Percentiles rank a stretch among this genome's conserved stretches.
Conservation (phyloP, 2,113 vertebrate species). For the Apteryx mantelli region DNA sequence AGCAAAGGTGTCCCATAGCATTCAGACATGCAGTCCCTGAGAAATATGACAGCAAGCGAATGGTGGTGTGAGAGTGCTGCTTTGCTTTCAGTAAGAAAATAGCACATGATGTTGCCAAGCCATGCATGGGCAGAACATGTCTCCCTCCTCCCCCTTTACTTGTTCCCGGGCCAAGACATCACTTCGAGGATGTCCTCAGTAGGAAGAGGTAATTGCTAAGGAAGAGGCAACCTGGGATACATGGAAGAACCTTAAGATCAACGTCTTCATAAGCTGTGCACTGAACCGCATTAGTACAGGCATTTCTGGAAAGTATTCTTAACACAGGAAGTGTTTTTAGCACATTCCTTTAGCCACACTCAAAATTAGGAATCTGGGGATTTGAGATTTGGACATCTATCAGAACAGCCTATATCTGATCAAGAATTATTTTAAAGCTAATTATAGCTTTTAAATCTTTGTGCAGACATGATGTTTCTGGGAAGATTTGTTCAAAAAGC, state of each 20-base stretch:
- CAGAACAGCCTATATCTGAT: background rate
- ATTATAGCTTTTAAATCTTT: background rate
- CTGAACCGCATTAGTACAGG: background rate
- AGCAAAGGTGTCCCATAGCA: background rate
- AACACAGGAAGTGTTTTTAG: background rate
- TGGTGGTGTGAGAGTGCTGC: no score
- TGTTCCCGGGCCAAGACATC: background rate
- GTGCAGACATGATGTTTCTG: background rate
- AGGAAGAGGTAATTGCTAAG: background rate
- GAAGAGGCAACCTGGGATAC: background rate
- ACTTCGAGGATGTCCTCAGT: background rate
- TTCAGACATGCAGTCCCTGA: background rate
- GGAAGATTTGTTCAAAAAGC: background rate
- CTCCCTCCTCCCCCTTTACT: background rate
- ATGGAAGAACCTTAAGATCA: background rate
- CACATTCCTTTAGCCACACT: background rate
- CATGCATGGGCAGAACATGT: fast-evolving
- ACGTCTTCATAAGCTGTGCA: fast-evolving
- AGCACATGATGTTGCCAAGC: background rate
- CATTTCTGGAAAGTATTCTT: background rate
- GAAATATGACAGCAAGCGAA: background rate
- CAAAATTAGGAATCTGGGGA: background rate
- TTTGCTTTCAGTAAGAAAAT: no score
- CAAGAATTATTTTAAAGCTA: background rate
- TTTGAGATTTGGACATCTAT: background rate